Conservation (phyloP, 2,888 invertebrate genomes). For the Sesia bembeciformis region DNA sequence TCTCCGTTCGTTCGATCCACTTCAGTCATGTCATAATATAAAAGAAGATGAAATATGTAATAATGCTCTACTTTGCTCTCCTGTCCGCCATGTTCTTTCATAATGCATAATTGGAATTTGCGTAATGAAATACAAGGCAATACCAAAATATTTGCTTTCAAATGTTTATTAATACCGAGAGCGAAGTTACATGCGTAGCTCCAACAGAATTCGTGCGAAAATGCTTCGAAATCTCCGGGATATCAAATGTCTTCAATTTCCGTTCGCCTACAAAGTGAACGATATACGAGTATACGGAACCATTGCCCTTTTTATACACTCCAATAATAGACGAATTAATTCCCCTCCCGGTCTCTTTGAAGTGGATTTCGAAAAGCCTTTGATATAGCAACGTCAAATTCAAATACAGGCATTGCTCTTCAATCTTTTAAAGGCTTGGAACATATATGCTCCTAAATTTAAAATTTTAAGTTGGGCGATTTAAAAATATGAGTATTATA, state of each 20-base stretch:
- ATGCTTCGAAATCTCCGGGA: conserved; percentile 17
- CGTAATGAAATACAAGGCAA: too few species aligned
- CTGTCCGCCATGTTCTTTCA: too few species aligned
- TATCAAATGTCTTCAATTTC: conserved; percentile 28
- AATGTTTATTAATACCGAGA: too few species aligned
- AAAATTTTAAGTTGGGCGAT: background rate
- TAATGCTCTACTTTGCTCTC: too few species aligned
- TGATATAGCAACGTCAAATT: background rate
- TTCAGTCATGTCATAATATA: too few species aligned
- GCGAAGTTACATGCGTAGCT: background rate
- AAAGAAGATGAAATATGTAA: too few species aligned
- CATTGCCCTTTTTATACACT: conserved; percentile 8
- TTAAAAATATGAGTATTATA: too few species aligned
- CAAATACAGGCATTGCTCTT: background rate
- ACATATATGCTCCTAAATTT: background rate
- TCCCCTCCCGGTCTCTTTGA: background rate
- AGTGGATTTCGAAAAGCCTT: background rate
- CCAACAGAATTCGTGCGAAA: conserved; percentile 18
- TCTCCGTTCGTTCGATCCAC: too few species aligned
- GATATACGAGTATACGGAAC: conserved; percentile 8
- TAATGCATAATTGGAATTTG: too few species aligned
- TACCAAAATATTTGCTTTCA: too few species aligned
- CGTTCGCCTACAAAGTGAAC: conserved; percentile 13
- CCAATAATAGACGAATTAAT: conserved; percentile 9
- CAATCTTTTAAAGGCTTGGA: background rate